Percentiles rank a stretch among this genome's conserved stretches.
These are phyloP conservation scores for Popillia japonica DNA, from an alignment of 1,140 invertebrate species.

Conservation along the genomic window DNA sequence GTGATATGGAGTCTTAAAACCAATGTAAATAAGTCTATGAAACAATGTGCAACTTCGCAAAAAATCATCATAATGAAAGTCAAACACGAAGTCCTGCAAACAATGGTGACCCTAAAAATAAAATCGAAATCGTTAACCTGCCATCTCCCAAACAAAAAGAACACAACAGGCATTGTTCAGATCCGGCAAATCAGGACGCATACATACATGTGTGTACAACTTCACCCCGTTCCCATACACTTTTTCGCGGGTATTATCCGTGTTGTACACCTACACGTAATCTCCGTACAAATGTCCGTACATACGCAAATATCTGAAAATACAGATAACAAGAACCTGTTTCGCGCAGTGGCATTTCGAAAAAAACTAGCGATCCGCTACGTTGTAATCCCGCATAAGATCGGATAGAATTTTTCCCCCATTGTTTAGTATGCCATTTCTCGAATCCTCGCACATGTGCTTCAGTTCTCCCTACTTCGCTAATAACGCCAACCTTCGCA, in stretches of 20 bases:
- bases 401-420: slow-evolving; percentile 14
- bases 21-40: too few species aligned
- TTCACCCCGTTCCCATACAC: not conserved
- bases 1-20: too few species aligned
- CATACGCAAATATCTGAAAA: slow-evolving; percentile 26
- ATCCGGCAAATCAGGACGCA: not conserved
- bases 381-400: slow-evolving; percentile 21
- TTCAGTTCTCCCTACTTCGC: not conserved
- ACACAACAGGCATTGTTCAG: not conserved
- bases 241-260: not conserved
- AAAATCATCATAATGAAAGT: too few species aligned
- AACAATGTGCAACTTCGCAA: too few species aligned
- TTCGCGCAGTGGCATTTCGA: slow-evolving; percentile 16
- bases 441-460: not conserved
- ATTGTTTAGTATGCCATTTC: slow-evolving; percentile 25
- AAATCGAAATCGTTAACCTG: not conserved
- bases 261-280: not conserved
- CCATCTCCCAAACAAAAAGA: not conserved
- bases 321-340: slow-evolving; percentile 25
- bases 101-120: too few species aligned
- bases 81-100: too few species aligned
- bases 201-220: not conserved
- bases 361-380: slow-evolving; percentile 19
- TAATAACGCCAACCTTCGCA: not conserved
- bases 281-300: not conserved